Conservation (phyloP, 2,797 vertebrate genomes). For the Lutjanus campechanus region DNA sequence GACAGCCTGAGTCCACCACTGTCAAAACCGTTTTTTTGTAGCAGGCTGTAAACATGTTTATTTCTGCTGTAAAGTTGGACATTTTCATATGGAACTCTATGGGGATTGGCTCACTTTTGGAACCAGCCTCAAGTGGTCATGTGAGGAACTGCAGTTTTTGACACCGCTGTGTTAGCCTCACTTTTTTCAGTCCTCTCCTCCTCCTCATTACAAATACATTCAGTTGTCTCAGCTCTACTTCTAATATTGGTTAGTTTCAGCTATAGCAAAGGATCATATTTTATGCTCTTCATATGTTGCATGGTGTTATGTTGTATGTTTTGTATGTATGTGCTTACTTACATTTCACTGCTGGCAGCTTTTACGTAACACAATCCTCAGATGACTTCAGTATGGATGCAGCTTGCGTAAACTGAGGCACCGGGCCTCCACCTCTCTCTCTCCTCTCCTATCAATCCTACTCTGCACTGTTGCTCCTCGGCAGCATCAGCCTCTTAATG, state of each 20-base stretch:
- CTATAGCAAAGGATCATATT: background rate
- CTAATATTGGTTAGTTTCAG: background rate
- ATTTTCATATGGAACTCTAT: too few species aligned
- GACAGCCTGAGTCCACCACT: too few species aligned
- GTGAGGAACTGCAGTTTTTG: too few species aligned
- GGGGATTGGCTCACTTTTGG: too few species aligned
- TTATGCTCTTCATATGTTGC: background rate
- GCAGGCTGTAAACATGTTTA: too few species aligned
- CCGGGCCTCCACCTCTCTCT: background rate
- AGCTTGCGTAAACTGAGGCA: slow-evolving; percentile 4
- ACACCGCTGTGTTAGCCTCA: too few species aligned
- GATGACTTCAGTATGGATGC: slow-evolving; percentile 2
- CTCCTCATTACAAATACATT: too few species aligned
- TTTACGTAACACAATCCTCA: slow-evolving; percentile 15
- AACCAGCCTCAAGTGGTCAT: too few species aligned
- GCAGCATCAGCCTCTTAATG: background rate
- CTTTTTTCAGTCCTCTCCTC: too few species aligned
- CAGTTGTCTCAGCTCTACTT: background rate
- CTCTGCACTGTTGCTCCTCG: background rate
- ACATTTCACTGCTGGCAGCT: background rate
- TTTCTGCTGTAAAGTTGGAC: too few species aligned
- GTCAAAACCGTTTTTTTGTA: too few species aligned
- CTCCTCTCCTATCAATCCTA: background rate
- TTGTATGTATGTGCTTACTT: background rate
- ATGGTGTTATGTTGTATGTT: background rate